These are phyloP conservation scores for Pseudomyrmex dendroicus DNA, from an alignment of 1,140 invertebrate genomes.

Conservation along the genomic window DNA sequence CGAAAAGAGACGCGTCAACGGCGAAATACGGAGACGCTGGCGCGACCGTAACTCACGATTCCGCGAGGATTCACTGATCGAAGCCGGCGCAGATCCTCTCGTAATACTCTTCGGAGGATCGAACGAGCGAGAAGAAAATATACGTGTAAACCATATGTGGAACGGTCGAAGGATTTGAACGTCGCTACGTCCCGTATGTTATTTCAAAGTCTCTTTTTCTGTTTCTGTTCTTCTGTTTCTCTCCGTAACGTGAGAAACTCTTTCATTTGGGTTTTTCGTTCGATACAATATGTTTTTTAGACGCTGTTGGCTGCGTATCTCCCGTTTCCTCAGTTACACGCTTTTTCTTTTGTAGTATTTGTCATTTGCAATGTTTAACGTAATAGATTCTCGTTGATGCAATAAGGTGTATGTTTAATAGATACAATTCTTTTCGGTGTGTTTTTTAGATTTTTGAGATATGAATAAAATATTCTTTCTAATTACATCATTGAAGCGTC, in stretches of 20 bases:
- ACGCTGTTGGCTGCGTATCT: neutral
- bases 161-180: conserved; percentile 32
- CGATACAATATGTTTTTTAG: conserved; percentile 17
- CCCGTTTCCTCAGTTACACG: neutral
- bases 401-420: too few relatives aligned
- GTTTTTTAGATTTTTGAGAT: too few relatives aligned
- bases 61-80: conserved; percentile 62
- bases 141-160: conserved; percentile 53
- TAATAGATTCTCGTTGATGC: too few relatives aligned
- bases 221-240: neutral
- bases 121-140: conserved; percentile 53
- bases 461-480: too few relatives aligned
- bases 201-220: neutral
- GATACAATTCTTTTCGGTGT: too few relatives aligned
- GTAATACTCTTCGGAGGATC: conserved; percentile 49
- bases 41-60: conserved; percentile 66
- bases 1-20: neutral
- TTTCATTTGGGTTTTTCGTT: conserved; percentile 17
- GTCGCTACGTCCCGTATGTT: neutral
- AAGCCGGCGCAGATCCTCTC: conserved; percentile 60
- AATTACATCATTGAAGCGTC: too few relatives aligned
- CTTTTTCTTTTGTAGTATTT: too few relatives aligned
- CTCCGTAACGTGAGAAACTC: neutral
- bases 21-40: conserved; percentile 32
- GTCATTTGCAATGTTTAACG: too few relatives aligned